A percentile compares a stretch with the other conserved stretches of the same genome.
Evolutionary conservation across 1,140 invertebrate genomes (phyloP).

Genomic region (Meloidogyne hapla): DNA sequence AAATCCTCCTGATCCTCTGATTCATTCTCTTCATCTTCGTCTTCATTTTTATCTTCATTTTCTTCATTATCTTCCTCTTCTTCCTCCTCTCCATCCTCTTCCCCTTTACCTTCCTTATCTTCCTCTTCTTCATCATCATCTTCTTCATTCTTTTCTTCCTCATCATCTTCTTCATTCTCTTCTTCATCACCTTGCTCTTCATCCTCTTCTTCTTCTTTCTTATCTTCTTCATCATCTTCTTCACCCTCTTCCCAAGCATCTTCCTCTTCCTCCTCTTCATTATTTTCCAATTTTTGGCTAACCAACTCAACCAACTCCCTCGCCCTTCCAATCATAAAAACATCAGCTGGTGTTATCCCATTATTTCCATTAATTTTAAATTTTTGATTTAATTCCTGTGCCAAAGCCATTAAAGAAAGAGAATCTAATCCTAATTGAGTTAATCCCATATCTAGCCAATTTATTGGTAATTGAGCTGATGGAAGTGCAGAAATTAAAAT

Average conservation of each 20-base stretch:
- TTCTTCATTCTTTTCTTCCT: not conserved
- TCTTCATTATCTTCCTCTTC: not conserved
- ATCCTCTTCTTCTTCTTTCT: not conserved
- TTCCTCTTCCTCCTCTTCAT: not conserved
- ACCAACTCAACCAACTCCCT: not conserved
- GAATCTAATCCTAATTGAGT: constrained; percentile 5
- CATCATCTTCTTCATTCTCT: not conserved
- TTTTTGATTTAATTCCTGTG: constrained; percentile 1
- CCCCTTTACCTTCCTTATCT: not conserved
- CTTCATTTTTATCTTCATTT: not conserved
- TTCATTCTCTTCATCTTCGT: not conserved
- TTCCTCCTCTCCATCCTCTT: not conserved
- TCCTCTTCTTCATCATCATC: not conserved
- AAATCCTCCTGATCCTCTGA: not conserved
- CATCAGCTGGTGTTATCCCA: not conserved
- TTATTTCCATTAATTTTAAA: not conserved
- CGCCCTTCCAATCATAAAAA: constrained; percentile 10
- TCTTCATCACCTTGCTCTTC: not conserved
- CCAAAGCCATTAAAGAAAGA: not conserved
- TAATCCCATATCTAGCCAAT: constrained; percentile 3
- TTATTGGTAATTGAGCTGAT: not conserved
- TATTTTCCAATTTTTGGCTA: not conserved
- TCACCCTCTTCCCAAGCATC: not conserved
- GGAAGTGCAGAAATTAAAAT: constrained; percentile 7
- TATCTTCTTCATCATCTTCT: not conserved